Conservation (phyloP, 2,888 invertebrate species). For the Ormyrus nitidulus region DNA sequence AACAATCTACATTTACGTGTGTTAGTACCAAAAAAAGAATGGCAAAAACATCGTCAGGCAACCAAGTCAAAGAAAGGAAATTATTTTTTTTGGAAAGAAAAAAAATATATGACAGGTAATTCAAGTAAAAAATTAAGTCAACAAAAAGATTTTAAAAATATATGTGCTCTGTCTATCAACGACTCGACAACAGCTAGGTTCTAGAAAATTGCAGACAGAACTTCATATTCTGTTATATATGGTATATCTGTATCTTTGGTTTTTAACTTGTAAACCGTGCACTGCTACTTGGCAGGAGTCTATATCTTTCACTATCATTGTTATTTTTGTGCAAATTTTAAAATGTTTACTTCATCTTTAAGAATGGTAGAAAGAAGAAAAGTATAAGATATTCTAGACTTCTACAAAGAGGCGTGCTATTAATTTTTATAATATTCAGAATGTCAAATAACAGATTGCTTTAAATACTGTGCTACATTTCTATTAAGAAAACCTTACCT, state of each 20-base stretch:
- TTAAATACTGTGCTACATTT: conserved; percentile 9
- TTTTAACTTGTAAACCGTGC: conserved; percentile 64
- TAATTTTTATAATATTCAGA: conserved; percentile 15
- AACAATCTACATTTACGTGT: conserved; percentile 58
- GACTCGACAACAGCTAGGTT: conserved; percentile 75
- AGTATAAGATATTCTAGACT: conserved; percentile 29
- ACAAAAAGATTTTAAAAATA: conserved; percentile 62
- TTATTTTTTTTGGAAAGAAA: conserved; percentile 60
- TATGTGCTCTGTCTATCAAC: conserved; percentile 75
- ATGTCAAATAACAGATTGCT: conserved; percentile 33
- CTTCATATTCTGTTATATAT: conserved; percentile 59
- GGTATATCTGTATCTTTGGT: conserved; percentile 58
- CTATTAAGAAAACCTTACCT: too few species aligned
- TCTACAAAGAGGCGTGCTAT: conserved; percentile 45
- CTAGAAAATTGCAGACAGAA: conserved; percentile 72
- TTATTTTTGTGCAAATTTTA: conserved; percentile 10
- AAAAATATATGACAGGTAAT: conserved; percentile 57
- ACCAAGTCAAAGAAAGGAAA: conserved; percentile 61
- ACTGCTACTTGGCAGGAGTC: conserved; percentile 63
- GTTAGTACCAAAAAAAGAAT: conserved; percentile 68
- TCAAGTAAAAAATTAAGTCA: conserved; percentile 56
- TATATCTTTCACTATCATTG: conserved; percentile 5
- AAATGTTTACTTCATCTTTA: conserved; percentile 15
- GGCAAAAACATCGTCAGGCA: conserved; percentile 71
- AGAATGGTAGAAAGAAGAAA: not conserved